Evolutionary conservation across 2,888 invertebrate species (phyloP), one percentile per base, ranked within the genome.

Genomic region (Lasioglossum morio): DNA sequence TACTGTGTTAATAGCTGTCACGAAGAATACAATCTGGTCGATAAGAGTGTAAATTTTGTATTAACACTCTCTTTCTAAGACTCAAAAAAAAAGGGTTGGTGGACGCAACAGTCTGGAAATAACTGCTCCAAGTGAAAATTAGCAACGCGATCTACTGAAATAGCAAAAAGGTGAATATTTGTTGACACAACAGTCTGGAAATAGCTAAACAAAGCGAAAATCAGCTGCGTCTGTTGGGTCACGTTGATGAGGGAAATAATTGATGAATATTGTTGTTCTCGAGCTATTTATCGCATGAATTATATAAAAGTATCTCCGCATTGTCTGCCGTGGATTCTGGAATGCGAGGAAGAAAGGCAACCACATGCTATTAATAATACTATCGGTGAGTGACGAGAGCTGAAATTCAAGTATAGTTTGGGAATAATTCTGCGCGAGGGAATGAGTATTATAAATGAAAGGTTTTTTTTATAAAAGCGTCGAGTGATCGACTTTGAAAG

Each of bases 401-500:
- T 69, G 34, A 37, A 69, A 34, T 37, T 34, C 30, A 23, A 37
- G 23, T 69, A 37, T 23, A 10, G 16, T 37, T 37, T 30, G 23
- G 23, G 37, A 40, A n/a, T 70, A 70, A 70, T 37, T n/a, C 14
- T 5, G 12, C 70, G 12, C 2, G n/a, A 2, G 5, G n/a, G 23
- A 40, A 4, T n/a, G 0, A 14, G 14, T 23, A 34, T 23, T 70
- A 23, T 23, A n/a, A 40, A 40, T 40, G 10, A 40, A 70, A 14
- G 40, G 23, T 48, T 23, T 48, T 46, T 53, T 53, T 53, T 23
- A 70, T 37, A 40, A 40, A n/a, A n/a, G n/a, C n/a, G n/a, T 70
- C 70, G 23, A 40, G 70, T 40, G 40, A 70, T 40, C 70, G 70
- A 70, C 14, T n/a, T 40, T 40, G 70, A 40, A 40, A 70, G 37